These are phyloP conservation scores for Glaucopsyche alexis DNA, from an alignment of 2,888 invertebrate species.

Conservation along the genomic window DNA sequence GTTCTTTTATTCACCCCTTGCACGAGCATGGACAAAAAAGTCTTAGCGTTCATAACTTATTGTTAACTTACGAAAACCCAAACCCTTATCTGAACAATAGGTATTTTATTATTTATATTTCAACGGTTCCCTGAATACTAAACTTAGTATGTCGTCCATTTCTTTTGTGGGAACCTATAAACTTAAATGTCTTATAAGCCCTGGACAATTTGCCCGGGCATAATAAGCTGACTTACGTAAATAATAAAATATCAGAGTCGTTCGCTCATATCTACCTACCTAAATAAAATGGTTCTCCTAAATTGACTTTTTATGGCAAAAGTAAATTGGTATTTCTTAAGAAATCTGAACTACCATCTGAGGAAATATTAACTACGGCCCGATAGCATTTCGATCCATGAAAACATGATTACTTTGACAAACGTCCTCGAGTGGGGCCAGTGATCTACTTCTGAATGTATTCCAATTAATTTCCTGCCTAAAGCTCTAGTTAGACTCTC, in stretches of 20 bases:
- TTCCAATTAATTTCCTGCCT: conserved; percentile 59
- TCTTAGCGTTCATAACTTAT: background rate
- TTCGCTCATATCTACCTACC: background rate
- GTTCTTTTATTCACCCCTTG: background rate
- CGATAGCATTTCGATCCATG: conserved; percentile 52
- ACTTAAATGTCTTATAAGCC: background rate
- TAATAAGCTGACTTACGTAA: conserved; percentile 14
- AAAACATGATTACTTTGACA: conserved; percentile 70
- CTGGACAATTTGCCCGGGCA: background rate
- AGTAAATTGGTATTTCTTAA: background rate
- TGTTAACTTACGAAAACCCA: background rate
- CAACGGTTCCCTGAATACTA: background rate
- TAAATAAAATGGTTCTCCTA: conserved; percentile 5
- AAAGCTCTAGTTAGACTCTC: background rate
- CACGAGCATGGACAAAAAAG: background rate
- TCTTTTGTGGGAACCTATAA: background rate
- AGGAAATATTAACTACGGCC: conserved; percentile 51
- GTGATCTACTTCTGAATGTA: conserved; percentile 61
- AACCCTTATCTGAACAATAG: background rate
- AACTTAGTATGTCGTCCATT: background rate
- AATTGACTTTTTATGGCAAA: background rate
- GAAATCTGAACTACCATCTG: conserved; percentile 39
- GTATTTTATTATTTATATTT: conserved; percentile 14
- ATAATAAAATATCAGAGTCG: background rate
- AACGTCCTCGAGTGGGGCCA: conserved; percentile 55